These are phyloP conservation scores for Limnodromus scolopaceus DNA, from an alignment of 2,797 vertebrate genomes.

Conservation along the genomic window DNA sequence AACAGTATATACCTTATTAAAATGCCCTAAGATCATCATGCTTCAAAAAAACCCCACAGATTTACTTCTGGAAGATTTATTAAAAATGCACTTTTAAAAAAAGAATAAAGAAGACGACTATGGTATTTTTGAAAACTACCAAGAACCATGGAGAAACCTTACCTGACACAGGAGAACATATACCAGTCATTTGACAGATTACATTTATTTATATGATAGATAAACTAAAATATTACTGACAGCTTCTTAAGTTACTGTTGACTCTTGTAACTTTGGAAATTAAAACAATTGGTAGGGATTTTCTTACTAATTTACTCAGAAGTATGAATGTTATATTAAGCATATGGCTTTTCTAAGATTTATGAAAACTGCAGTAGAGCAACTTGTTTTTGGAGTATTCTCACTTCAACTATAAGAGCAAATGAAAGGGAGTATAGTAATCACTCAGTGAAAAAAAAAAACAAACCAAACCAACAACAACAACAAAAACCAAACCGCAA, in stretches of 20 bases:
- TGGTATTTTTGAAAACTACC: conserved; percentile 16
- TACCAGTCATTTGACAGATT: neutral
- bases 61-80: neutral
- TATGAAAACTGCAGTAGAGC: neutral
- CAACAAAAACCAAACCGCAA: neutral
- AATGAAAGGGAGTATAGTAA: neutral
- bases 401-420: neutral
- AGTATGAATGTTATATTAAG: neutral
- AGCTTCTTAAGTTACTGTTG: conserved; percentile 10
- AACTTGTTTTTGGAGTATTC: neutral
- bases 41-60: neutral
- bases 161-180: neutral
- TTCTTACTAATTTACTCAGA: conserved; percentile 32
- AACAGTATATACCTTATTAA: neutral
- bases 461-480: neutral
- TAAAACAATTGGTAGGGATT: conserved; percentile 27
- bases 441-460: neutral
- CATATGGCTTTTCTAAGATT: neutral
- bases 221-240: conserved; percentile 21
- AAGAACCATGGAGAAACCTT: neutral
- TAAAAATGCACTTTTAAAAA: neutral
- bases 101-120: neutral
- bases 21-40: neutral
- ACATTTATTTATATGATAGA: conserved; percentile 10
- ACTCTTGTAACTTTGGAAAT: conserved; percentile 9